Evolutionary conservation across 2,888 invertebrate species (phyloP), one percentile per base, ranked within the genome.

Genomic region (Gibbula magus): DNA sequence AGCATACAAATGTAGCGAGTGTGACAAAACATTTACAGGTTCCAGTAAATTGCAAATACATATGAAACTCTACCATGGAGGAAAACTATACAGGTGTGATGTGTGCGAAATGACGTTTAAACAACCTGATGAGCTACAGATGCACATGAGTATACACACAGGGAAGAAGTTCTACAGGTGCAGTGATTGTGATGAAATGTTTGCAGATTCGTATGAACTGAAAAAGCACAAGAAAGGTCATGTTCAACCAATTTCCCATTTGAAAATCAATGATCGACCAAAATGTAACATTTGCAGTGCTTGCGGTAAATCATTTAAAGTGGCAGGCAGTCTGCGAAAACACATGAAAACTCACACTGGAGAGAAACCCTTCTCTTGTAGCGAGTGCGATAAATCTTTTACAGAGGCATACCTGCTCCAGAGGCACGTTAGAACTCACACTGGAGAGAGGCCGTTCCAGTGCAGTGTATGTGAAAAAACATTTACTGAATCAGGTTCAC

Each of bases 1-100:
- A n/a, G 53, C 53, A 2, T 20, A 35, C 20, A 54, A 16, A 18
- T 79, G 79, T 22, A 39, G 51, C 18, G 51, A 75, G 18, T 79
- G 79, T 54, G 79, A 66, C 0, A 76, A 66, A 67, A 35, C 67
- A n/a, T 79, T 79, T 51, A 16, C 76, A 2, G 70, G 67, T 18
- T 25, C 29, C 3, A 35, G 76, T 67, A 52, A 66, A 39, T 18
- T 79, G 22, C 39, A 53, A 53, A 66, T 39, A 16, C 79, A 79
- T 29, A 76, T 35, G 53, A 22, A 52, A 10, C 18, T 61, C 22
- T 76, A 79, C 39, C 51, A 51, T 16, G 79, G 76, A 53, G 35
- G 29, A 29, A 76, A 76, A 52, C 52, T 67, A 7, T 76, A 53
- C 35, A 7, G 53, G 22, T 79, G 79, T 35, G 25, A 18, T 16